Evolutionary conservation across 2,888 invertebrate species (phyloP).

Genomic region (Lasioglossum malachurum): DNA sequence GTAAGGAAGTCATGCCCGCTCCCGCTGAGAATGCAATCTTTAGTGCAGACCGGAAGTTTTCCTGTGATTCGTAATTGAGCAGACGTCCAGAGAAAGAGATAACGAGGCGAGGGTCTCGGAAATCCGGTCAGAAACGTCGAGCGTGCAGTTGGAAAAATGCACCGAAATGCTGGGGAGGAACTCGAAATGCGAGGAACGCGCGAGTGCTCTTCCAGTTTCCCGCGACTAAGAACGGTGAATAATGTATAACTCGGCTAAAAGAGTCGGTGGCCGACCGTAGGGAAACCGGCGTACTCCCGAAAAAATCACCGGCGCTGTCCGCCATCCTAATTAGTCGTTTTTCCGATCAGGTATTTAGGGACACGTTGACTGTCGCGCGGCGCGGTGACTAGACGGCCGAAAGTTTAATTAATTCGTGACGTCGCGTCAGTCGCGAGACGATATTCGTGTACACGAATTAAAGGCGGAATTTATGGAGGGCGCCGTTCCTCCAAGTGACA

Average conservation of each 20-base stretch:
- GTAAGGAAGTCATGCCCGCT: not conserved
- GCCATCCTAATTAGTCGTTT: not conserved
- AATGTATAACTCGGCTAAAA: not conserved
- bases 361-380: not conserved
- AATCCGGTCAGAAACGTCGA: constrained; percentile 30
- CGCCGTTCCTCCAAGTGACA: constrained; percentile 17
- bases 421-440: constrained; percentile 6
- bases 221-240: not conserved
- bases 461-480: constrained; percentile 20
- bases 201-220: not conserved
- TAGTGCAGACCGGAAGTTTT: not conserved
- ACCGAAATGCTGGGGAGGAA: not conserved
- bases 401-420: constrained; percentile 31
- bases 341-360: not conserved
- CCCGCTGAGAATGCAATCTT: constrained; percentile 23
- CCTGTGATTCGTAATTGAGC: constrained; percentile 31
- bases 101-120: constrained; percentile 25
- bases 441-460: constrained; percentile 30
- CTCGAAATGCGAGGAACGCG: constrained; percentile 15
- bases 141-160: constrained; percentile 27
- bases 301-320: not conserved
- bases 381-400: not conserved
- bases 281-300: not conserved
- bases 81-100: not conserved
- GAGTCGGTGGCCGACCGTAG: not conserved